Percentiles rank a stretch among this genome's conserved stretches.
Conservation (phyloP, 2,113 vertebrate species). For the Eolophus roseicapilla region DNA sequence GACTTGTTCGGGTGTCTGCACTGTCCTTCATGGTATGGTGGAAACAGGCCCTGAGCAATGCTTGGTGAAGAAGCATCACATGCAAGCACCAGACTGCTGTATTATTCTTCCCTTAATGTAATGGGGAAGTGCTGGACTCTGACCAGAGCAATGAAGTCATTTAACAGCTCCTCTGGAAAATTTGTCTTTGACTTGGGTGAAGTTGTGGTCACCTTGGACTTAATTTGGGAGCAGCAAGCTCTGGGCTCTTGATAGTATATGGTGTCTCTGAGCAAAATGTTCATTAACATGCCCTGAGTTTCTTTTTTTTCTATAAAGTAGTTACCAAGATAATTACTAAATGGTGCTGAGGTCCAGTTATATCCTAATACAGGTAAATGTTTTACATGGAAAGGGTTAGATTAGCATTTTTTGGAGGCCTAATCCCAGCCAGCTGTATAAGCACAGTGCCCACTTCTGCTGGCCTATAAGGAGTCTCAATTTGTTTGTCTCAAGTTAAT, state of each 20-base stretch:
- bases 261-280: not conserved
- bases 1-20: slow-evolving; percentile 1
- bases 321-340: not conserved
- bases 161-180: not conserved
- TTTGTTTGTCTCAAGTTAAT: not conserved
- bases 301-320: not conserved
- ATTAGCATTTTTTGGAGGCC: not conserved
- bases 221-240: not conserved
- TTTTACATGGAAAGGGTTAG: not conserved
- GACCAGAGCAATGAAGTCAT: not conserved
- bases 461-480: not conserved
- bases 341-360: not conserved
- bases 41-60: not conserved
- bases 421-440: not conserved
- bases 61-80: not conserved
- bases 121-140: not conserved
- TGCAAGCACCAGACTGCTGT: not conserved
- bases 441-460: not conserved
- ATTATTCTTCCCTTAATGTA: not conserved
- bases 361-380: not conserved
- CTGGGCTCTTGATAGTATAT: not conserved
- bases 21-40: slow-evolving; percentile 37
- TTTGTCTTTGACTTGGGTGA: not conserved
- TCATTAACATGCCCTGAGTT: not conserved
- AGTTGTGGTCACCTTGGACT: not conserved